Percentiles rank a stretch among this genome's conserved stretches.
These are phyloP conservation scores for Atta colombica DNA, from an alignment of 1,140 invertebrate species.

Conservation along the genomic window DNA sequence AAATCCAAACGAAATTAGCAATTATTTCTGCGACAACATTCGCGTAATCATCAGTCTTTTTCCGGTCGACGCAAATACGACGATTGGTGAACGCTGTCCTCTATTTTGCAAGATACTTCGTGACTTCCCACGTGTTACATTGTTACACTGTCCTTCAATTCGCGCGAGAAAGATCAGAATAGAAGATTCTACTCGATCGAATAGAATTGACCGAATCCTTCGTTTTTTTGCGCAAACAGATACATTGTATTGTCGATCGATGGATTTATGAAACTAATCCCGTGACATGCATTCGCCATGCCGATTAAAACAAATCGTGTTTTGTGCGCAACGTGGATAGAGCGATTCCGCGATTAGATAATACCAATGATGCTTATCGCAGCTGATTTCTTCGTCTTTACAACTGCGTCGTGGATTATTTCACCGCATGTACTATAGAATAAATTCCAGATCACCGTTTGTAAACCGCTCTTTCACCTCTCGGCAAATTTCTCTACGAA, in stretches of 20 bases:
- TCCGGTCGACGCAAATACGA: background rate
- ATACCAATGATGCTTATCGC: conserved; percentile 34
- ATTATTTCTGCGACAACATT: background rate
- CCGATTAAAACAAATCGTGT: conserved; percentile 27
- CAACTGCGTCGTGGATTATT: conserved; percentile 38
- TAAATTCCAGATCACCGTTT: background rate
- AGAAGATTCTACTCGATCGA: background rate
- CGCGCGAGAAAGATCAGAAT: too few species aligned
- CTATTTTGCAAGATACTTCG: background rate
- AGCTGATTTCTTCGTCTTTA: conserved; percentile 21
- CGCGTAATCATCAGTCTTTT: background rate
- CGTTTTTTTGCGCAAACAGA: background rate
- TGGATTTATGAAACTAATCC: conserved; percentile 1
- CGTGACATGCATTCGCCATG: background rate
- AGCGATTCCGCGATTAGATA: conserved; percentile 55
- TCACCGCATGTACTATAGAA: conserved; percentile 6
- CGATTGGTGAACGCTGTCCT: background rate
- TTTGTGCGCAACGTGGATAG: conserved; percentile 9
- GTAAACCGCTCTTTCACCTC: background rate
- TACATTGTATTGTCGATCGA: background rate
- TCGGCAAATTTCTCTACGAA: background rate
- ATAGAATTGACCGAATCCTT: background rate
- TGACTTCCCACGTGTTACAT: background rate
- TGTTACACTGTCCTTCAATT: background rate
- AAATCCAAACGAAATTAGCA: background rate